phyloP scores from a whole-genome alignment of 1,140 invertebrate genomes.

The Saccostrea cuccullata region DNA sequence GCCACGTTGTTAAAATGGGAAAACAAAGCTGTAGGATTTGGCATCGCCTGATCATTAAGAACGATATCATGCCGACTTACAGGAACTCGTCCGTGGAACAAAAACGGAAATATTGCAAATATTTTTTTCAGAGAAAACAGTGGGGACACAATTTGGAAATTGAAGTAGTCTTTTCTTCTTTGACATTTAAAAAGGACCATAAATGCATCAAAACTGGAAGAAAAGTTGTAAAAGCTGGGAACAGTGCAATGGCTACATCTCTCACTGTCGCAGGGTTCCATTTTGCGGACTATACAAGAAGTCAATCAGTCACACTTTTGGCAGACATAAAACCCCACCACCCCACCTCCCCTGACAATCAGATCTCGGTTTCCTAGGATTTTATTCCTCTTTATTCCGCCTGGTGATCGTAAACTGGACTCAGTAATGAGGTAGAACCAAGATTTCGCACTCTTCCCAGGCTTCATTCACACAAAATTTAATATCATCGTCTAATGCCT shows the following conservation, averaged over 20 bases:
- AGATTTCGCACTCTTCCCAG: slow-evolving; percentile 15
- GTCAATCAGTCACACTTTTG: slow-evolving; percentile 35
- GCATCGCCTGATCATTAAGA: not conserved
- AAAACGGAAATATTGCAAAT: slow-evolving; percentile 2
- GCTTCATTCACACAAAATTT: slow-evolving; percentile 29
- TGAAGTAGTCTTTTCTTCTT: not conserved
- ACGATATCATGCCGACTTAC: not conserved
- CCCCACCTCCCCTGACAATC: slow-evolving; percentile 21
- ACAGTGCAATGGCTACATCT: not conserved
- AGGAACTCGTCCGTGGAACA: not conserved
- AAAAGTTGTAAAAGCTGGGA: not conserved
- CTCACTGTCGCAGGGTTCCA: slow-evolving; percentile 9
- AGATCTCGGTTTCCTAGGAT: not conserved
- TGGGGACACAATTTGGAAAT: not conserved
- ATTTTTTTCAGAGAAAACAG: not conserved
- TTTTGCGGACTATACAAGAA: not conserved
- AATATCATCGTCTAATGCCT: slow-evolving; percentile 9
- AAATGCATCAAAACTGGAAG: not conserved
- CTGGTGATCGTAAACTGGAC: slow-evolving; percentile 16
- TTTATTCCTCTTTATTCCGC: slow-evolving; percentile 26
- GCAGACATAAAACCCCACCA: slow-evolving; percentile 27
- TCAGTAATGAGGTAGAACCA: slow-evolving; percentile 4
- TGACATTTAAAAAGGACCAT: slow-evolving; percentile 27
- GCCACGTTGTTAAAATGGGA: not conserved
- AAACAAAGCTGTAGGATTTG: not conserved